phyloP scores from a whole-genome alignment of 1,140 invertebrate genomes.

The Plutomurus gul region DNA sequence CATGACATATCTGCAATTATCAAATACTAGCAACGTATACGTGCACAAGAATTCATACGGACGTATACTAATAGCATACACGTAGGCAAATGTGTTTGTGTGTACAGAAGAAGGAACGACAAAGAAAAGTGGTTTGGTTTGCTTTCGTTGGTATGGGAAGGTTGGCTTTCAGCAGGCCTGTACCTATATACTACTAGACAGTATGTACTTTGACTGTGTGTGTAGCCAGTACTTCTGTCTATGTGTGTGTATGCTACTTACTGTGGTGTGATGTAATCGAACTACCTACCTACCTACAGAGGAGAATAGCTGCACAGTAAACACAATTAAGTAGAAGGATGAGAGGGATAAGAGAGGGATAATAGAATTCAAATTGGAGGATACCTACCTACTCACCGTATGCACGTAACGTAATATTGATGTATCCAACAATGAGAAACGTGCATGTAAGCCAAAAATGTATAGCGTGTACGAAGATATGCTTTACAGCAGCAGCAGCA shows the following conservation, averaged over 20 bases:
- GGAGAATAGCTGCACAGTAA: not conserved
- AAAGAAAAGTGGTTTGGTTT: constrained; percentile 23
- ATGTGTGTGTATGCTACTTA: not conserved
- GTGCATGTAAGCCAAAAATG: too few species aligned
- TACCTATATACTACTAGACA: too few species aligned
- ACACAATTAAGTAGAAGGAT: not conserved
- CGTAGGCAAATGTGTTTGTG: not conserved
- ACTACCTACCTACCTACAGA: not conserved
- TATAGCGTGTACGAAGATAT: too few species aligned
- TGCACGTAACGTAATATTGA: not conserved
- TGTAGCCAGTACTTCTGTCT: too few species aligned
- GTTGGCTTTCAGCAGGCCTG: not conserved
- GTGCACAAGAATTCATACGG: not conserved
- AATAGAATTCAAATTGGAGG: constrained; percentile 25
- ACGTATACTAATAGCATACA: not conserved
- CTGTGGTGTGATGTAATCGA: too few species aligned
- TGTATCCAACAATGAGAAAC: too few species aligned
- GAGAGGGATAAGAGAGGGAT: not conserved
- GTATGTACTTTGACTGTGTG: too few species aligned
- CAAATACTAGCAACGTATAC: not conserved
- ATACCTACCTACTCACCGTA: not conserved
- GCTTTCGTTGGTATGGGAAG: not conserved
- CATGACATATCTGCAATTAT: too few species aligned
- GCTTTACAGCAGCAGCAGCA: too few species aligned
- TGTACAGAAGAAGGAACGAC: not conserved